Evolutionary conservation across 2,888 invertebrate species (phyloP).

Genomic region (Drosophila diplacantha): DNA sequence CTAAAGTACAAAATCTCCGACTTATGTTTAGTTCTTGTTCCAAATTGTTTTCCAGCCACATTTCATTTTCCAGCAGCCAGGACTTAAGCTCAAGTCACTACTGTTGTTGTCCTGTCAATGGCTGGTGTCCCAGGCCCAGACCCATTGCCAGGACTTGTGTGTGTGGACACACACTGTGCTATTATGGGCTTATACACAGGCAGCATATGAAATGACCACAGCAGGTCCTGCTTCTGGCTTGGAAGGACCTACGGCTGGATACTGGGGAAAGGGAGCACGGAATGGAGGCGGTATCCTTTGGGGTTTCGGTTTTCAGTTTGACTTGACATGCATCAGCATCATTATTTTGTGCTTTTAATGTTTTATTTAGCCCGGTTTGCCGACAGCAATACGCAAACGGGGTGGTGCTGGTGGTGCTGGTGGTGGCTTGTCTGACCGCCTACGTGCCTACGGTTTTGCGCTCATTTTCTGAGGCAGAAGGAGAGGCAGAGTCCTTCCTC

Average conservation of each 20-base stretch:
- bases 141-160: background rate
- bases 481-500: background rate
- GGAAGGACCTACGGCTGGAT: background rate
- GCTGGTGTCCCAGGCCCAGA: background rate
- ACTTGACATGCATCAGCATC: slow-evolving; percentile 69
- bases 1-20: background rate
- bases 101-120: slow-evolving; percentile 8
- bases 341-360: slow-evolving; percentile 70
- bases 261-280: no score
- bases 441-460: slow-evolving; percentile 56
- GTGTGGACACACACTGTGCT: slow-evolving; percentile 28
- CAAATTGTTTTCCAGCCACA: slow-evolving; percentile 3
- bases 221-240: slow-evolving; percentile 39
- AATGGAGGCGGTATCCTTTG: slow-evolving; percentile 41
- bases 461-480: slow-evolving; percentile 36
- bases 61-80: background rate
- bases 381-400: slow-evolving; percentile 55
- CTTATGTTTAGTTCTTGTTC: no score
- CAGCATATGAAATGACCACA: slow-evolving; percentile 29
- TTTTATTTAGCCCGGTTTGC: slow-evolving; percentile 65
- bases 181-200: slow-evolving; percentile 36
- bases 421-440: slow-evolving; percentile 48
- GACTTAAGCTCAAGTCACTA: background rate
- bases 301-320: slow-evolving; percentile 67
- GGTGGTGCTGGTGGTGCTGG: background rate